Percentiles rank a stretch among this genome's conserved stretches.
Evolutionary conservation across 2,797 vertebrate genomes (phyloP).

Genomic region (Peromyscus aztecus): DNA sequence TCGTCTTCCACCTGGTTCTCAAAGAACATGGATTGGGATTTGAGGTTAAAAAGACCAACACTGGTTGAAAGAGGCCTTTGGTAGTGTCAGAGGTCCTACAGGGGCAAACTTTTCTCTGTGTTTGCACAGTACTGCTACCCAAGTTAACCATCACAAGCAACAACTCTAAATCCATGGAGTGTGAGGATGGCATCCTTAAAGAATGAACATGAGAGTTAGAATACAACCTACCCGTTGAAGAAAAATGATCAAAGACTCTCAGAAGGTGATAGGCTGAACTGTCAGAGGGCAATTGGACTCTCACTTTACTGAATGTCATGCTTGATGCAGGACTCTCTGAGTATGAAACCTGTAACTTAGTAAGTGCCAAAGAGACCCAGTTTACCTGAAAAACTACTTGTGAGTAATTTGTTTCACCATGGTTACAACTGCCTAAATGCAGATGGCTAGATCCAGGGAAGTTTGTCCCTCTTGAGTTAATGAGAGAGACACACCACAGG

Average conservation of each 20-base stretch:
- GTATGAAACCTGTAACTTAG: neutral
- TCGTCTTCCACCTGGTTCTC: no score
- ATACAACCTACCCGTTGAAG: neutral
- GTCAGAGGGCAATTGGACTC: slow-evolving; percentile 2
- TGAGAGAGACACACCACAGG: neutral
- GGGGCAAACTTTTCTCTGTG: slow-evolving; percentile 55
- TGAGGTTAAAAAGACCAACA: no score
- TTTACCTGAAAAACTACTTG: slow-evolving; percentile 51
- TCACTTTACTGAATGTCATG: slow-evolving; percentile 18
- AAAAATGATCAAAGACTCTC: neutral
- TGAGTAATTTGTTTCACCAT: slow-evolving; percentile 58
- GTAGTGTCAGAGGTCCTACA: neutral
- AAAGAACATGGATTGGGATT: no score
- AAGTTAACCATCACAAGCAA: slow-evolving; percentile 13
- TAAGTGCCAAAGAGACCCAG: neutral
- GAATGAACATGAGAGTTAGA: neutral
- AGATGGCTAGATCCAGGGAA: neutral
- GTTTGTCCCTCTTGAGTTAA: neutral
- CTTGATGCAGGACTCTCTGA: slow-evolving; percentile 59
- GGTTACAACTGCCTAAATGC: neutral
- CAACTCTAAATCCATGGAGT: neutral
- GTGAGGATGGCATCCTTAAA: slow-evolving; percentile 13
- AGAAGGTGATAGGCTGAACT: neutral
- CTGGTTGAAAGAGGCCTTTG: neutral
- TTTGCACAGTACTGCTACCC: neutral